phyloP scores from a whole-genome alignment of 2,797 vertebrate genomes.

The Sitta carolinensis region DNA sequence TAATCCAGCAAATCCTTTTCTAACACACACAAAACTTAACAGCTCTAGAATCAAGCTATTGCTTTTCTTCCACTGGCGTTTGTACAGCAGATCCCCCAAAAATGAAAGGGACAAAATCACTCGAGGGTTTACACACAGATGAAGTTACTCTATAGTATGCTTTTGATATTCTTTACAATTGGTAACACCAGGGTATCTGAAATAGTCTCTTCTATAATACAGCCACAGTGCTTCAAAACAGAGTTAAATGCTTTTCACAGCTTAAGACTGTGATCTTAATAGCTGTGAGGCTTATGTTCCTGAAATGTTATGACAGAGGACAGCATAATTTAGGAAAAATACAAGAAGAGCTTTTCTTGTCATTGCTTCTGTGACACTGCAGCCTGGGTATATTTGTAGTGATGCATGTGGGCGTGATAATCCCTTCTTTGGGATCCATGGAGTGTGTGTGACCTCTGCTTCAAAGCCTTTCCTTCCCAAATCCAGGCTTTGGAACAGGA shows the following conservation, averaged over 20 bases:
- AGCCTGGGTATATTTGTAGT: slow-evolving; percentile 43
- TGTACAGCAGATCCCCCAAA: neutral
- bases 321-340: slow-evolving; percentile 24
- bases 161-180: neutral
- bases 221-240: neutral
- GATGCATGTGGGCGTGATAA: slow-evolving; percentile 32
- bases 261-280: neutral
- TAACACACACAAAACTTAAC: neutral
- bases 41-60: neutral
- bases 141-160: neutral
- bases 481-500: neutral
- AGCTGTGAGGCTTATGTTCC: neutral
- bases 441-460: slow-evolving; percentile 4
- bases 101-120: neutral
- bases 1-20: neutral
- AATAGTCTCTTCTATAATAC: neutral
- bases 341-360: slow-evolving; percentile 22
- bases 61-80: neutral
- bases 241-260: neutral
- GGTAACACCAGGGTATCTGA: neutral
- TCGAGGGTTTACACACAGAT: neutral
- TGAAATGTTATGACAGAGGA: neutral
- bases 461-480: slow-evolving; percentile 17
- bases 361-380: slow-evolving; percentile 8
- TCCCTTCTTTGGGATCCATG: slow-evolving; percentile 18